Base-by-base conservation (phyloP, 2,888 invertebrate species). In the Thymelicus acteon region DNA sequence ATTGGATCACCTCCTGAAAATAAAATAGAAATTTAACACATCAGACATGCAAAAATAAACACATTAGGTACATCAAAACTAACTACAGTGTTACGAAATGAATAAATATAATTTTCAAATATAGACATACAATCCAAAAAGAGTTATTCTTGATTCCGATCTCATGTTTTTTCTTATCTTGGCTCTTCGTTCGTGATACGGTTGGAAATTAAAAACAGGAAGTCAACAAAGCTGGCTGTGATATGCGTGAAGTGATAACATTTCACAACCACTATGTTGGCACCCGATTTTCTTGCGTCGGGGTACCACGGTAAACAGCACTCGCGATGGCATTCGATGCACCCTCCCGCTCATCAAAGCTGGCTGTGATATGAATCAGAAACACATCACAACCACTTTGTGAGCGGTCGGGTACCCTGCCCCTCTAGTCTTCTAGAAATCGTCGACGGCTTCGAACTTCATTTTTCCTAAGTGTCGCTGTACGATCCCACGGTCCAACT, bases 381-480 rank as follows among this genome's bases (percentile, higher is more conserved):
- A 89, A 95, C 97, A 97, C 95, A 96, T 95, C 94, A 97, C 97
- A 97, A 94, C 97, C 97, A 97, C 96, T 97, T 97, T 97, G 97
- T 95, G 97, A 97, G 97, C 94, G 95, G 92, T 94, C 94, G 93
- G 83, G 75, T 19, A 8, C 49, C 49, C 6, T 15, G 77, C 75
- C 76, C 67, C 61, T 52, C 37, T 37, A 19, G 15, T 47, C 49
- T 65, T 72, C 49, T 19, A 12, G 44, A 44, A 44, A 12, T 10
- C 44, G 40, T 19, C 1, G 48, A 49, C 19, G 31, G 5, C 49
- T 60, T 12, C 63, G n/a, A 60, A 39, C 48, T 61, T 63, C 7
- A 48, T 69, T 60, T 60, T 60, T 67, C 49, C 8, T 15, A 15
- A 8, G 7, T 8, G 19, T 70, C 62, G 80, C 83, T 77, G 92